These are phyloP conservation scores for Yponomeuta malinellus DNA, from an alignment of 2,888 invertebrate genomes.

Conservation along the genomic window DNA sequence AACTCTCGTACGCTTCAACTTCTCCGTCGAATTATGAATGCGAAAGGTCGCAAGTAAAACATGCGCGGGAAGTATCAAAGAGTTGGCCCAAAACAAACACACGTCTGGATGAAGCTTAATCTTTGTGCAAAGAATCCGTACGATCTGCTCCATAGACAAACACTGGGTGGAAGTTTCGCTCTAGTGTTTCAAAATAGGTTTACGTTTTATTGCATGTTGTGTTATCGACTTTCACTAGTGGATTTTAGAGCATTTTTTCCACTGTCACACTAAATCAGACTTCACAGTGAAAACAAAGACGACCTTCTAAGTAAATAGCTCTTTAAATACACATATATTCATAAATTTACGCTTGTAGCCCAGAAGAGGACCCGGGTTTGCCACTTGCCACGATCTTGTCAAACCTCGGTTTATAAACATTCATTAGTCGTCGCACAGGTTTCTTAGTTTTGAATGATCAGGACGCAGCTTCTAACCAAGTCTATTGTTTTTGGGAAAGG, in stretches of 20 bases:
- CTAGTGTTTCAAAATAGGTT: not conserved
- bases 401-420: too few relatives aligned
- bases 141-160: not conserved
- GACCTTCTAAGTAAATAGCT: too few relatives aligned
- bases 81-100: conserved; percentile 2
- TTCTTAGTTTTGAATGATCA: not conserved
- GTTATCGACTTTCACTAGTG: too few relatives aligned
- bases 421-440: too few relatives aligned
- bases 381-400: too few relatives aligned
- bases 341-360: too few relatives aligned
- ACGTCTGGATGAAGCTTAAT: not conserved
- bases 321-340: too few relatives aligned
- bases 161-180: not conserved
- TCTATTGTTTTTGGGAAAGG: not conserved
- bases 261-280: too few relatives aligned
- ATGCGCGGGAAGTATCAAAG: not conserved
- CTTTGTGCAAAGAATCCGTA: not conserved
- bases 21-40: not conserved
- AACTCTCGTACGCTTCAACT: not conserved
- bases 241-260: too few relatives aligned
- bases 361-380: too few relatives aligned
- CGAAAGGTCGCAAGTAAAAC: not conserved
- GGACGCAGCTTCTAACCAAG: not conserved
- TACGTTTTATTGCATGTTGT: too few relatives aligned
- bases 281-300: too few relatives aligned